Evolutionary conservation across 92 coral and sea anemone genomes (phyloP).

Genomic region (Plumapathes pennacea): DNA sequence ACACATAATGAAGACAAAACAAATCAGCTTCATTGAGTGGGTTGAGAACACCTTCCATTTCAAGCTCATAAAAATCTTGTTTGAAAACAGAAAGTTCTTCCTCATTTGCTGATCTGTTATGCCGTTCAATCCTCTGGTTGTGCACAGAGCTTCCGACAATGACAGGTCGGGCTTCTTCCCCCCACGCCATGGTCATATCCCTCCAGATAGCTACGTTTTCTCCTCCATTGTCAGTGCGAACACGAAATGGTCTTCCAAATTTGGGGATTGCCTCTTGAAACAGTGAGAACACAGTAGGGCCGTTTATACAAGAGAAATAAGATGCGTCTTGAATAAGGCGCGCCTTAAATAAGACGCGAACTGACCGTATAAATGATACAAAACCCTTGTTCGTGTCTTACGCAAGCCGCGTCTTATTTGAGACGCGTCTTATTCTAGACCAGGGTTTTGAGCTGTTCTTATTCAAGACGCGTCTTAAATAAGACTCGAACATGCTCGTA

Average conservation of each 20-base stretch:
- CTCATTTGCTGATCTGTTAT: slow-evolving; percentile 26
- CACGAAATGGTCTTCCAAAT: slow-evolving; percentile 23
- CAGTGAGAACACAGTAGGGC: slow-evolving; percentile 9
- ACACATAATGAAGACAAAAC: slow-evolving; percentile 36
- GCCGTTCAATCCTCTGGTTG: slow-evolving; percentile 49
- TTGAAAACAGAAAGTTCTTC: slow-evolving; percentile 38
- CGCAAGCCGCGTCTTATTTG: no score
- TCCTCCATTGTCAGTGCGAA: slow-evolving; percentile 64
- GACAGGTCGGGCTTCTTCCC: slow-evolving; percentile 32
- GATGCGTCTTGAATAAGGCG: no score
- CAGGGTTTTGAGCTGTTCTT: no score
- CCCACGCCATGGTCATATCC: slow-evolving; percentile 33
- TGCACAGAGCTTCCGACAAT: slow-evolving; percentile 46
- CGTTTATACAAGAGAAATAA: no score
- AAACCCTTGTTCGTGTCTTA: no score
- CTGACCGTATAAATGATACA: no score
- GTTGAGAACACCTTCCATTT: slow-evolving; percentile 38
- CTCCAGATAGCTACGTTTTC: slow-evolving; percentile 52
- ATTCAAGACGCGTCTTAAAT: no score
- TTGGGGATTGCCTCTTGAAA: slow-evolving; percentile 6
- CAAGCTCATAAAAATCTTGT: slow-evolving; percentile 34
- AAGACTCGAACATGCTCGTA: no score
- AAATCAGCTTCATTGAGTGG: slow-evolving; percentile 37
- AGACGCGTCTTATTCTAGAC: no score
- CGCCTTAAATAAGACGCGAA: no score